These are phyloP conservation scores for Agelaius phoeniceus DNA, from an alignment of 2,113 vertebrate genomes.

Conservation along the genomic window DNA sequence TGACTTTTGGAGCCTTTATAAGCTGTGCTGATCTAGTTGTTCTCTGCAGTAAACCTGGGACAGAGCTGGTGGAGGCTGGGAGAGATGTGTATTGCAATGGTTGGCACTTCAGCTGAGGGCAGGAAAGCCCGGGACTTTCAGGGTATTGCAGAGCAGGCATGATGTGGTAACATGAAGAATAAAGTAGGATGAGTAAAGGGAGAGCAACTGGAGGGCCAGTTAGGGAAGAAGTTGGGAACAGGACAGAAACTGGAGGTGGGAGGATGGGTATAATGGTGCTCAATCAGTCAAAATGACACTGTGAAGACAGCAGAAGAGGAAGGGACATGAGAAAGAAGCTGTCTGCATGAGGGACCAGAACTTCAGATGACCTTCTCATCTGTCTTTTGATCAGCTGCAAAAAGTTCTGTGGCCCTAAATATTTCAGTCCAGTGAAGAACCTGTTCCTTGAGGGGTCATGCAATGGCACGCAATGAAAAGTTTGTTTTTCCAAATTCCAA, in stretches of 20 bases:
- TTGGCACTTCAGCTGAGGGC: neutral
- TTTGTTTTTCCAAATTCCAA: neutral
- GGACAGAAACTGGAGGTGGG: neutral
- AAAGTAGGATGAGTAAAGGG: neutral
- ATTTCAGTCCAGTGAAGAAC: neutral
- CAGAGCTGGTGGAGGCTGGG: neutral
- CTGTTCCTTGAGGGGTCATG: neutral
- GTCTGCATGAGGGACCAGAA: neutral
- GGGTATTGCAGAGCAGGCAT: neutral
- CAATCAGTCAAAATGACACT: neutral
- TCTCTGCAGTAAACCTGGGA: neutral
- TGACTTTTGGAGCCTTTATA: neutral
- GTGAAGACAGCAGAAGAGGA: neutral
- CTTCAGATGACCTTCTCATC: neutral
- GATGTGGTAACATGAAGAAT: neutral
- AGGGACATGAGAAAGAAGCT: neutral
- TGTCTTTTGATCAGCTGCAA: neutral
- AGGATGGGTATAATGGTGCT: neutral
- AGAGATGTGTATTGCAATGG: neutral
- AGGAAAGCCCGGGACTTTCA: neutral
- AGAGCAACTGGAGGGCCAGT: neutral
- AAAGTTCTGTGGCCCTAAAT: neutral
- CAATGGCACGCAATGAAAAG: fast-evolving
- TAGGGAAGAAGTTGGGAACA: neutral
- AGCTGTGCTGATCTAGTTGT: neutral